Evolutionary conservation across 1,140 invertebrate species (phyloP), one percentile per base, ranked within the genome.

Genomic region (Danaus plexippus): DNA sequence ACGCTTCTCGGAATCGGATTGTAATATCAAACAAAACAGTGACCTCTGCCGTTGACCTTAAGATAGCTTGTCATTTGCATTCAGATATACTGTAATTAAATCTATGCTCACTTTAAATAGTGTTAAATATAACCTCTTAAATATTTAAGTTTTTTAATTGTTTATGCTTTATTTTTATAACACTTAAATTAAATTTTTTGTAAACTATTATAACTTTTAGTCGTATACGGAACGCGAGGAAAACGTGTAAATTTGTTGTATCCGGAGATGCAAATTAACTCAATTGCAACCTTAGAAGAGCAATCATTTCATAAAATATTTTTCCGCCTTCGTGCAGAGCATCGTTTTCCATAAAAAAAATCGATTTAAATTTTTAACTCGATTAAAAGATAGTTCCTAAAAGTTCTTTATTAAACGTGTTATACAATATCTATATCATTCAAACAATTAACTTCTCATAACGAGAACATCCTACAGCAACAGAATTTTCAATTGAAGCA

Each of bases 1-100:
- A 55, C 53, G 52, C 57, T 57, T 66, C 60, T 59, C 64, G 49
- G 53, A 62, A 48, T 41, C 47, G 45, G 49, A 52, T 57, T 45
- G 53, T 44, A 60, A 54, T 61, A 52, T 45, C 50, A 55, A 13
- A 49, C 57, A 51, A 61, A 32, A 32, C 47, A 53, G 58, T 66
- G 75, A 81, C 74, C 77, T 78, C 67, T 69, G 57, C 43, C 56
- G 65, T 50, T 72, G 73, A 75, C 75, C 78, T 77, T 64, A 67
- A 55, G 64, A 61, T 72, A 60, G 48, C 43, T 22, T 32, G 5
- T 32, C 22, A 32, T 32, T 3, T 12, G 43, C 32, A 51, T 55
- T 47, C 40, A 22, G 48, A 52, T 52, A 60, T 11, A 54, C 43
- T 43, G 15, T 50, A 22, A 57, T 50, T 50, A 57, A 55, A 32